A percentile compares a stretch with the other conserved stretches of the same genome.
These are phyloP conservation scores for Amphipoea oculea DNA, from an alignment of 2,888 invertebrate genomes.

Conservation along the genomic window DNA sequence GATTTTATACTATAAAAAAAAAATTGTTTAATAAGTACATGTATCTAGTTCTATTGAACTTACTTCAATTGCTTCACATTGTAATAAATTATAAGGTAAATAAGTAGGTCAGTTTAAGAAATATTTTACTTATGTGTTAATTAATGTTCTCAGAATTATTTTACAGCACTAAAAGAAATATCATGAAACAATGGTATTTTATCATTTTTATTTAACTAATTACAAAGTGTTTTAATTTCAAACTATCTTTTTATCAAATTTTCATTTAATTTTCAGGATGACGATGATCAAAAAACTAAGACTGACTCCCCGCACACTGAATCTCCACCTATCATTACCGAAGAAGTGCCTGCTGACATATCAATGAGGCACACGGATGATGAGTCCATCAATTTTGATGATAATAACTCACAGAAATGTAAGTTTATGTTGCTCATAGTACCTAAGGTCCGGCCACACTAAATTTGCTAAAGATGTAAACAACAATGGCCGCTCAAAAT, in stretches of 20 bases:
- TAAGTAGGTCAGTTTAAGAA: too few relatives aligned
- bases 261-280: constrained; percentile 71
- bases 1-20: too few relatives aligned
- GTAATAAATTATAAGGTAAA: background rate
- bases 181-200: background rate
- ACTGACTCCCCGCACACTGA: constrained; percentile 74
- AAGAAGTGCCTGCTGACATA: constrained; percentile 70
- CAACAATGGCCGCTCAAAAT: too few relatives aligned
- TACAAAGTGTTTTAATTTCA: background rate
- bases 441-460: too few relatives aligned
- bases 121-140: background rate
- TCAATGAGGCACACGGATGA: constrained; percentile 75
- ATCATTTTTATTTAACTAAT: background rate
- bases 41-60: background rate
- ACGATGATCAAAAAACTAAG: constrained; percentile 74
- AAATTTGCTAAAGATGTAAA: too few relatives aligned
- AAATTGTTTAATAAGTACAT: too few relatives aligned
- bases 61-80: background rate
- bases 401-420: constrained; percentile 86
- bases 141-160: background rate
- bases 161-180: background rate
- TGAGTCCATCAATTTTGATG: constrained; percentile 82
- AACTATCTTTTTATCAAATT: background rate
- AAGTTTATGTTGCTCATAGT: constrained; percentile 61
- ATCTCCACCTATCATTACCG: constrained; percentile 86